Percentiles rank a stretch among this genome's conserved stretches.
Conservation (phyloP, 2,113 vertebrate genomes). For the Balaeniceps rex region DNA sequence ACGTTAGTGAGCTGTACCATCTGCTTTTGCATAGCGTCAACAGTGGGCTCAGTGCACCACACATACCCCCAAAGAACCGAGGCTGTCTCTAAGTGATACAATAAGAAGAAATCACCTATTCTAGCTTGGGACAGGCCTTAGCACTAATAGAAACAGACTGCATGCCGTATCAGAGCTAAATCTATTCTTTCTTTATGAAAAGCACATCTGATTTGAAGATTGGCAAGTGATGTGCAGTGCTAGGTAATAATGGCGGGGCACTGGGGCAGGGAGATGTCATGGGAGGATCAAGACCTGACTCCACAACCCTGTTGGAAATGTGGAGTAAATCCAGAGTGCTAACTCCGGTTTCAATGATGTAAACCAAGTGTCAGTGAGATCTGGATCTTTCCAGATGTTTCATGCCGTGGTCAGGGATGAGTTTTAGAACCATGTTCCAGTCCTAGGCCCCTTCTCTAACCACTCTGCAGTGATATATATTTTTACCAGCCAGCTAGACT, state of each 20-base stretch:
- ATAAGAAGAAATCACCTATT: background rate
- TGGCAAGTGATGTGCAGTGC: background rate
- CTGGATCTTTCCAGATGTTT: background rate
- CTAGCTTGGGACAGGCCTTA: background rate
- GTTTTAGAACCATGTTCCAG: background rate
- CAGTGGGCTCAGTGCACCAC: background rate
- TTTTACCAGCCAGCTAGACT: background rate
- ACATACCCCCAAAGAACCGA: rapidly evolving
- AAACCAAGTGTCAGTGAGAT: background rate
- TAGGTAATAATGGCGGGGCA: background rate
- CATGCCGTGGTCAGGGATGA: background rate
- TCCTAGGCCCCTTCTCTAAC: background rate
- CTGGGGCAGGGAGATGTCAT: background rate
- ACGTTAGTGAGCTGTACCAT: background rate
- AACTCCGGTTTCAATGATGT: background rate
- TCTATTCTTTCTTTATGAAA: background rate
- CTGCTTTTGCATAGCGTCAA: background rate
- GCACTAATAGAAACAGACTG: background rate
- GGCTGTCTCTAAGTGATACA: background rate
- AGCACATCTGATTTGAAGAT: background rate
- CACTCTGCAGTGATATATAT: no score
- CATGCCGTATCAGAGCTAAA: background rate
- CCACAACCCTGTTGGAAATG: background rate
- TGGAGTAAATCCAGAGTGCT: background rate
- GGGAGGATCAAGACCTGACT: background rate